Base-by-base conservation (phyloP, 2,888 invertebrate species). In the Hydrotaea diabolus region DNA sequence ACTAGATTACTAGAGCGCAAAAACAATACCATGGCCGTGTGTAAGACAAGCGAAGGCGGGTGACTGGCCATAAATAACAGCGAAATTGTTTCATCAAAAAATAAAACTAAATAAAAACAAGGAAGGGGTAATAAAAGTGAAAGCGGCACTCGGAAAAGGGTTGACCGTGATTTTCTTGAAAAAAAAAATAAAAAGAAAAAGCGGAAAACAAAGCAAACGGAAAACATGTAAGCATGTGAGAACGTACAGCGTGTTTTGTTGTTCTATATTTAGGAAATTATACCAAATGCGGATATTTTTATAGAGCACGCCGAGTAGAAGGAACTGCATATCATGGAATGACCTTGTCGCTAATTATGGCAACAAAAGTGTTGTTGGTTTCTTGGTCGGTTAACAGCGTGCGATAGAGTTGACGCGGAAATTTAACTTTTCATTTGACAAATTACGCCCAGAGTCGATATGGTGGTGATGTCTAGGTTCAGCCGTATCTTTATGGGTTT, bases 401-500 rank as follows among this genome's bases (percentile, higher is more conserved):
- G 53, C 21, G n/a, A 71, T 83, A 79, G 78, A 85, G 85, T 85
- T 82, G 82, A 74, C 46, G 69, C 73, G 17, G 62, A 8, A 77
- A 77, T 80, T 85, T 85, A 85, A 82, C 85, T 85, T 85, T 85
- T 74, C 43, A 43, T 62, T 85, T 85, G 79, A 74, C 85, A 82
- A 85, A 77, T 85, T 80, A 74, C 7, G 43, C 9, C 21, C n/a
- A n/a, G 31, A 0, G 69, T 19, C 15, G 59, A 43, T 17, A 13
- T 23, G 1, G 19, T 69, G 23, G 23, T 46, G 69, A 9, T 62
- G 62, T 5, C 31, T 15, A 7, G 2, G 15, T 15, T 31, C 31
- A 11, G 39, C 39, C 39, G 9, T 13, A 39, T n/a, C n/a, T 66
- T 69, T 19, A 69, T 69, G 69, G 21, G 11, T 69, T 69, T 69